Percentiles rank a stretch among this genome's conserved stretches.
Evolutionary conservation across 2,888 invertebrate species (phyloP).

Genomic region (Sympetrum striolatum): DNA sequence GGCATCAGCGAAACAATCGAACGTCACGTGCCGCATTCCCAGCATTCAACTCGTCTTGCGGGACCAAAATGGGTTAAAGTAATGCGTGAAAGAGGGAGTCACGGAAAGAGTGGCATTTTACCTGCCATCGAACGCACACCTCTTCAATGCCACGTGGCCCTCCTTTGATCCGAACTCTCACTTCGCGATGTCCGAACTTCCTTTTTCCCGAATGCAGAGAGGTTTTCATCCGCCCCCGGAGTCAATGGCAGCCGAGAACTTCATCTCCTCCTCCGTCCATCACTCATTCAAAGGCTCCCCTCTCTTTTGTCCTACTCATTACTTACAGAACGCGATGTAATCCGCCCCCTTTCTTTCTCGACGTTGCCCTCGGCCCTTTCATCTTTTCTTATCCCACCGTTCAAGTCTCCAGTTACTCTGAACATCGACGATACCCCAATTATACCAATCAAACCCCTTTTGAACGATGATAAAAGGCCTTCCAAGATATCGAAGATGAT

Average conservation of each 20-base stretch:
- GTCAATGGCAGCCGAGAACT: slow-evolving; percentile 15
- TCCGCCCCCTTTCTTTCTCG: neutral
- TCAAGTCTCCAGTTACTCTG: neutral
- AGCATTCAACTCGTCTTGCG: neutral
- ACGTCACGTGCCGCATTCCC: neutral
- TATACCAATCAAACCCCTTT: slow-evolving; percentile 10
- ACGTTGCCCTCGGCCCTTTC: neutral
- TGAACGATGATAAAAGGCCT: neutral
- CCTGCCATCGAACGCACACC: neutral
- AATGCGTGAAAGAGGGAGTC: neutral
- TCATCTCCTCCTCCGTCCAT: neutral
- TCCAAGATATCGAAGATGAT: neutral
- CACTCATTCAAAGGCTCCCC: neutral
- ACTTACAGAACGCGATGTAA: slow-evolving; percentile 43
- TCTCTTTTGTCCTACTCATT: slow-evolving; percentile 23
- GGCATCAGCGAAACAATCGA: neutral
- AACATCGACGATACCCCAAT: slow-evolving; percentile 27
- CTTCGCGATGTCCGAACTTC: neutral
- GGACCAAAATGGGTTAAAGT: neutral
- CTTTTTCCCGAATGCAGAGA: neutral
- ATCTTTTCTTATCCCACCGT: neutral
- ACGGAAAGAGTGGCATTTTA: neutral
- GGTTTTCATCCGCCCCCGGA: slow-evolving; percentile 14
- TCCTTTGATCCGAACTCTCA: neutral
- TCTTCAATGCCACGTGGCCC: neutral